Evolutionary conservation across 2,888 invertebrate genomes (phyloP).

Genomic region (Acrobasis repandana): DNA sequence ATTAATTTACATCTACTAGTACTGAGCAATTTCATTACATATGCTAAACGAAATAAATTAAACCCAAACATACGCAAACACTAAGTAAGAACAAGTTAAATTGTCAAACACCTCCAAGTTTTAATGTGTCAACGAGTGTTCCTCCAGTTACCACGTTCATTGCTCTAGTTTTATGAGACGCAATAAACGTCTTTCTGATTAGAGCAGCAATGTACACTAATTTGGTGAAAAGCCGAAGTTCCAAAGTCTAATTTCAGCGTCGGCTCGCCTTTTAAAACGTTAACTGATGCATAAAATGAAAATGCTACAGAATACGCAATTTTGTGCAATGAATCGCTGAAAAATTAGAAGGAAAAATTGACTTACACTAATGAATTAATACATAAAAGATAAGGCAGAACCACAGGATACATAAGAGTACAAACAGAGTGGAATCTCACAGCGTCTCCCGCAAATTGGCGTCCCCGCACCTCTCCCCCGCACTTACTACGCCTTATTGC

Average conservation of each 20-base stretch:
- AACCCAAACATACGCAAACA: conserved; percentile 14
- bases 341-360: no score
- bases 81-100: conserved; percentile 16
- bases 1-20: neutral
- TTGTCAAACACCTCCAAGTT: conserved; percentile 20
- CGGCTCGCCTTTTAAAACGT: conserved; percentile 19
- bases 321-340: no score
- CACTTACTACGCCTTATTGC: no score
- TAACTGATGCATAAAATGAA: conserved; percentile 8
- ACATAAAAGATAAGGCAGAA: no score
- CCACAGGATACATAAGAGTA: no score
- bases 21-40: neutral
- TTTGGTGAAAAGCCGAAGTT: conserved; percentile 12
- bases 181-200: conserved; percentile 14
- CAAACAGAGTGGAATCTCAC: no score
- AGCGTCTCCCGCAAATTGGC: no score
- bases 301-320: neutral
- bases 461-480: no score
- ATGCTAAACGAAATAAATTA: conserved; percentile 6
- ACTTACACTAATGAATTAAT: no score
- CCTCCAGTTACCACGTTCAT: conserved; percentile 15
- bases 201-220: conserved; percentile 18
- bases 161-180: conserved; percentile 12
- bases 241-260: conserved; percentile 13
- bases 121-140: conserved; percentile 13